phyloP scores from a whole-genome alignment of 2,888 invertebrate species.

The Charanyca ferruginea region DNA sequence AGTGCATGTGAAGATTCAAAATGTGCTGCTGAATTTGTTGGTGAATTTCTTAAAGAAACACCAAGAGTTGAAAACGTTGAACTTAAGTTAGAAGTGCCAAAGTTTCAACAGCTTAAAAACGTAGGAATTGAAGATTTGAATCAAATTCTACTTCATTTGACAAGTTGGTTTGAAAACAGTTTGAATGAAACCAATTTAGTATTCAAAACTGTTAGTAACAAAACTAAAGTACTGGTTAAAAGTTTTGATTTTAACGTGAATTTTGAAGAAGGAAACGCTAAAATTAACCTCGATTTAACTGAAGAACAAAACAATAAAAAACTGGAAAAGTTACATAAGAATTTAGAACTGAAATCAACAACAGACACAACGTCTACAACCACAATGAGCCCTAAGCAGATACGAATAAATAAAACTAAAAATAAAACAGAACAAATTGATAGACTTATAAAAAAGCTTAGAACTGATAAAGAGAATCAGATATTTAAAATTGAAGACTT shows the following conservation, averaged over 20 bases:
- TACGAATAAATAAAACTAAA: background rate
- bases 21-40: constrained; percentile 73
- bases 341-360: background rate
- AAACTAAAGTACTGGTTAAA: constrained; percentile 76
- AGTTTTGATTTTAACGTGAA: constrained; percentile 71
- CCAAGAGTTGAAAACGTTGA: constrained; percentile 59
- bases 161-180: constrained; percentile 72
- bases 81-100: constrained; percentile 58
- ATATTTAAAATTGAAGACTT: constrained; percentile 64
- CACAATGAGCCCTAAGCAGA: background rate
- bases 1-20: constrained; percentile 77
- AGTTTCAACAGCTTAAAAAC: constrained; percentile 66
- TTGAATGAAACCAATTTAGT: constrained; percentile 64
- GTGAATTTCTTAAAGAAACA: constrained; percentile 68
- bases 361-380: background rate
- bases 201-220: constrained; percentile 66
- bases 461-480: constrained; percentile 68
- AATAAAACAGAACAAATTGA: constrained; percentile 31
- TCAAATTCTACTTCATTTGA: constrained; percentile 70
- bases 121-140: constrained; percentile 64
- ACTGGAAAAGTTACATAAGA: background rate
- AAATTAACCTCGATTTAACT: constrained; percentile 52
- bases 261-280: constrained; percentile 54
- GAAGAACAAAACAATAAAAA: constrained; percentile 22
- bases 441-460: constrained; percentile 36